Conservation (phyloP, 2,888 invertebrate species). For the Ditula angustiorana region DNA sequence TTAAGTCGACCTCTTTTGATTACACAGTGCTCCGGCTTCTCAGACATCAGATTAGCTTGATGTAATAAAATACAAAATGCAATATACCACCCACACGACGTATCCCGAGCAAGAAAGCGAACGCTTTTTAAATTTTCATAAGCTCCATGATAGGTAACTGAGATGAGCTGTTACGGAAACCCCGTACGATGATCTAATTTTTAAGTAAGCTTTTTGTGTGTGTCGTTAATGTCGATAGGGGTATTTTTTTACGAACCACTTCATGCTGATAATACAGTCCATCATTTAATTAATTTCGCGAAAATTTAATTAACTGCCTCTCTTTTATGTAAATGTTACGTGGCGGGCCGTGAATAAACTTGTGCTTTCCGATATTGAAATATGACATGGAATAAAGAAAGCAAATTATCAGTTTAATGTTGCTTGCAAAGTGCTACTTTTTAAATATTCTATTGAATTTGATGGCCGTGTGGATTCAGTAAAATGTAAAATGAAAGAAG, state of each 20-base stretch:
- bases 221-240: background rate
- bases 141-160: constrained; percentile 11
- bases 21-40: constrained; percentile 49
- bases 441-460: too few species aligned
- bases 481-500: too few species aligned
- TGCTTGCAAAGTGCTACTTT: constrained; percentile 6
- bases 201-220: background rate
- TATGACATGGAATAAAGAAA: background rate
- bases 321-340: constrained; percentile 35
- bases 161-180: constrained; percentile 1
- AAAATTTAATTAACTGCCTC: constrained; percentile 43
- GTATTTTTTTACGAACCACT: constrained; percentile 1
- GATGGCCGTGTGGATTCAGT: too few species aligned
- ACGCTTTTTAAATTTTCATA: constrained; percentile 34
- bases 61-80: constrained; percentile 57
- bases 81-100: constrained; percentile 51
- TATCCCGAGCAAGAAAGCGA: constrained; percentile 16
- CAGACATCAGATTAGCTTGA: constrained; percentile 57
- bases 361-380: background rate
- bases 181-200: constrained; percentile 14
- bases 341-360: constrained; percentile 28
- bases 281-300: constrained; percentile 43
- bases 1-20: constrained; percentile 47
- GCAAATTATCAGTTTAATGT: background rate
- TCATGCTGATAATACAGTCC: constrained; percentile 33